A percentile compares a stretch with the other conserved stretches of the same genome.
Evolutionary conservation across 2,797 vertebrate species (phyloP).

Genomic region (Lepus townsendii): DNA sequence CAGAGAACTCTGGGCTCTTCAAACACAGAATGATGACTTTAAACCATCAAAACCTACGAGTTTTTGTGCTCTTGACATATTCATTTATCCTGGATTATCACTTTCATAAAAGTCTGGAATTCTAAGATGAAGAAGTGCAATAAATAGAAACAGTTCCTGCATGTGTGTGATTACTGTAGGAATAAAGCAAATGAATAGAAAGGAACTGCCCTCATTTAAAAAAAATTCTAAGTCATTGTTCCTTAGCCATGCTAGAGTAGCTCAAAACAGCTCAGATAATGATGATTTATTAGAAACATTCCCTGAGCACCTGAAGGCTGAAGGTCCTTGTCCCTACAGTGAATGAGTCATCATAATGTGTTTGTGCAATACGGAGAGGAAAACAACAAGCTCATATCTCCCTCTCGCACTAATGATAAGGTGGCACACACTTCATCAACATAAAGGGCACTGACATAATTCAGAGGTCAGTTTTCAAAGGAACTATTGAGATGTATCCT

Average conservation of each 20-base stretch:
- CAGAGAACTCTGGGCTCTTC: neutral
- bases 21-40: neutral
- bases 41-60: neutral
- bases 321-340: conserved; percentile 46
- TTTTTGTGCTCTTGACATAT: neutral
- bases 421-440: conserved; percentile 87
- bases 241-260: conserved; percentile 34
- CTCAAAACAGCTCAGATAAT: conserved; percentile 68
- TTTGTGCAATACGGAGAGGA: conserved; percentile 87
- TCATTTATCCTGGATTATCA: conserved; percentile 19
- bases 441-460: conserved; percentile 83
- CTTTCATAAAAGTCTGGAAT: neutral
- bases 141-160: conserved; percentile 67
- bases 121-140: conserved; percentile 46
- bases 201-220: conserved; percentile 75
- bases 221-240: conserved; percentile 58
- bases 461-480: conserved; percentile 79
- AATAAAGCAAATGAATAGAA: conserved; percentile 42
- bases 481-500: conserved; percentile 73
- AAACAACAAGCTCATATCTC: conserved; percentile 85
- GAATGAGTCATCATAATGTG: conserved; percentile 87
- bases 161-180: conserved; percentile 45
- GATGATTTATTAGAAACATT: conserved; percentile 73
- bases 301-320: conserved; percentile 76
- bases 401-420: conserved; percentile 82